phyloP scores from a whole-genome alignment of 2,797 vertebrate species.

The Chaetodon trifasciatus region DNA sequence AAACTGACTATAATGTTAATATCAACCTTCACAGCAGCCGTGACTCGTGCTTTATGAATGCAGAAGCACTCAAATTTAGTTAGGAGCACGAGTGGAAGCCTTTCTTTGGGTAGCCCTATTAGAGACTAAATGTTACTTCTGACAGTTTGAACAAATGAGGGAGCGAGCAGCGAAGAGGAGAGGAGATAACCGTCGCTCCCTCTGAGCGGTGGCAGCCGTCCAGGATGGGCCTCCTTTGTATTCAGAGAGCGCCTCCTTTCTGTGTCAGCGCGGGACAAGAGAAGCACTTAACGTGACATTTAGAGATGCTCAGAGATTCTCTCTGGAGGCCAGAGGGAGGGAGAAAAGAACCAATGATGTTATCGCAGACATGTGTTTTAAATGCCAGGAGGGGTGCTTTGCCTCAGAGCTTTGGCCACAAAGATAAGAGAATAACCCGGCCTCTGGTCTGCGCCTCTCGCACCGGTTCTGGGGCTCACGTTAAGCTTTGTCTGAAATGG shows the following conservation, averaged over 20 bases:
- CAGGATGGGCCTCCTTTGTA: constrained; percentile 68
- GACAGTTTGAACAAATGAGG: constrained; percentile 71
- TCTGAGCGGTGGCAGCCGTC: constrained; percentile 69
- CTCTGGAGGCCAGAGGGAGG: constrained; percentile 66
- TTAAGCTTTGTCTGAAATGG: constrained; percentile 74
- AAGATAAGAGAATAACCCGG: constrained; percentile 73
- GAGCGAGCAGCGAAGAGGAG: constrained; percentile 37
- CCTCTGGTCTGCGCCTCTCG: constrained; percentile 65
- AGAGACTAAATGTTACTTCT: constrained; percentile 65
- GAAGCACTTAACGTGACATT: constrained; percentile 85
- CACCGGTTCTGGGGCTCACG: constrained; percentile 65
- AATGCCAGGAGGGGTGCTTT: constrained; percentile 77
- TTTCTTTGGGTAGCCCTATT: constrained; percentile 49
- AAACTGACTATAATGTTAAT: constrained; percentile 30
- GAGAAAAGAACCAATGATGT: constrained; percentile 75
- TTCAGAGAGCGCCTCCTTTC: constrained; percentile 69
- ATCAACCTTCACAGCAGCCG: neutral
- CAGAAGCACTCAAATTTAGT: constrained; percentile 37
- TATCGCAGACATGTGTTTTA: constrained; percentile 81
- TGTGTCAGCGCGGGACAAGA: constrained; percentile 78
- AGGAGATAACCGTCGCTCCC: constrained; percentile 51
- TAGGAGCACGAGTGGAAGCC: constrained; percentile 29
- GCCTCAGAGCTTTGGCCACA: constrained; percentile 62
- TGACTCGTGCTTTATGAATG: constrained; percentile 24
- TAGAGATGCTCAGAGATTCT: constrained; percentile 77